Evolutionary conservation across 1,140 invertebrate genomes (phyloP), one percentile per base, ranked within the genome.

Genomic region (Polypedilum pembai): DNA sequence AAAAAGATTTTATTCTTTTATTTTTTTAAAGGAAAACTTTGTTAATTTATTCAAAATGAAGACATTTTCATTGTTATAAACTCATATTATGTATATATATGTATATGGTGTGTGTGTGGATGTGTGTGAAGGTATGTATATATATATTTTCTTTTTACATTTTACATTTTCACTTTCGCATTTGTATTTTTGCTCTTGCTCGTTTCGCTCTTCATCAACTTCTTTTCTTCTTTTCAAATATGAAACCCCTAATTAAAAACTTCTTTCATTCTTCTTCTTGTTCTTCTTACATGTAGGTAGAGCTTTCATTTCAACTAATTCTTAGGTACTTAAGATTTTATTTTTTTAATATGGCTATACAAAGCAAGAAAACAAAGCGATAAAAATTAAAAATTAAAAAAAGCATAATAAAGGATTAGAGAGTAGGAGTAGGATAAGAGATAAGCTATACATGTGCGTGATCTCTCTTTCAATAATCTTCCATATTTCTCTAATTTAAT

Each of bases 31-130:
- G 24, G 24, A 33, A 33, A 33, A 33, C 24, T 33, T 33, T 33
- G 24, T 56, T 56, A 56, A 56, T 56, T 56, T 56, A 56, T 56
- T 56, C 45, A 56, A 56, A 56, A 56, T 56, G 45, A 56, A 56
- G 45, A 56, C 45, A 56, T 56, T 56, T 56, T 56, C 45, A 56
- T 56, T 56, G 45, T 56, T 56, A n/a, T 56, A 56, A 56, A 56
- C 45, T 56, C 45, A n/a, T 56, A 56, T 56, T 56, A 56, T 56
- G 12, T n/a, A n/a, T 56, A 45, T 45, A n/a, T n/a, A 33, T 33
- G 24, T 33, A 33, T 33, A 33, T 3, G 24, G 8, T 45, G 15
- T 45, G 8, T 45, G 8, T 45, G 8, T 45, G 15, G 3, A 2
- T 45, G 8, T 45, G n/a, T 56, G 15, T 56, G 12, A 15, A 56